A percentile compares a stretch with the other conserved stretches of the same genome.
These are phyloP conservation scores for Acheta domesticus DNA, from an alignment of 2,888 invertebrate species.

Conservation along the genomic window DNA sequence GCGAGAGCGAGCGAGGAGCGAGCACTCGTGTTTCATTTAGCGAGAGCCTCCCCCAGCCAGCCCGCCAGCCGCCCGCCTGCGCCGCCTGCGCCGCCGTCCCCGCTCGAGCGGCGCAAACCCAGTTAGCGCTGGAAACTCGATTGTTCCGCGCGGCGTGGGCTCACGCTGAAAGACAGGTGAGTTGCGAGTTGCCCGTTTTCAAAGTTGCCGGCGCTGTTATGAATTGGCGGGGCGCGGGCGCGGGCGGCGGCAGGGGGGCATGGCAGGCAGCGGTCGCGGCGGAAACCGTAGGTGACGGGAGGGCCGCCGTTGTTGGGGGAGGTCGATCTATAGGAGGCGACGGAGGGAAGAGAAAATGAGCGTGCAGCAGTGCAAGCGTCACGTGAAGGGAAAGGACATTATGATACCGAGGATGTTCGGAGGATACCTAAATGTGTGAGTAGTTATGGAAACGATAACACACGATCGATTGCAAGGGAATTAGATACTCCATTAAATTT, in stretches of 20 bases:
- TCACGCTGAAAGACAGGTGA: conserved; percentile 18
- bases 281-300: neutral
- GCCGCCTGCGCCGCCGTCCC: neutral
- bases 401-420: no score
- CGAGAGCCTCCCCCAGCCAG: neutral
- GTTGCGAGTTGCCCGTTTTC: conserved; percentile 1
- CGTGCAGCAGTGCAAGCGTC: no score
- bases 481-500: no score
- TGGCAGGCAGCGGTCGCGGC: neutral
- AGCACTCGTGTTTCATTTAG: conserved; percentile 9
- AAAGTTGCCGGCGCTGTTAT: neutral
- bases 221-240: neutral
- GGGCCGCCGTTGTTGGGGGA: neutral
- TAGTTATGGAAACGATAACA: no score
- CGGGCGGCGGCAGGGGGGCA: neutral
- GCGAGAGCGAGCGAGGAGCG: neutral
- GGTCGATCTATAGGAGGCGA: neutral
- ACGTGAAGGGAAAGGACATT: no score
- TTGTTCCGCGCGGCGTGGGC: conserved; percentile 7
- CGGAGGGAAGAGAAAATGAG: no score
- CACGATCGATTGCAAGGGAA: no score
- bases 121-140: conserved; percentile 10
- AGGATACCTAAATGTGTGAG: no score
- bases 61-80: neutral
- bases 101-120: conserved; percentile 6